Evolutionary conservation across 1,140 invertebrate species (phyloP), one percentile per base, ranked within the genome.

Genomic region (Drosophila lacertosa): DNA sequence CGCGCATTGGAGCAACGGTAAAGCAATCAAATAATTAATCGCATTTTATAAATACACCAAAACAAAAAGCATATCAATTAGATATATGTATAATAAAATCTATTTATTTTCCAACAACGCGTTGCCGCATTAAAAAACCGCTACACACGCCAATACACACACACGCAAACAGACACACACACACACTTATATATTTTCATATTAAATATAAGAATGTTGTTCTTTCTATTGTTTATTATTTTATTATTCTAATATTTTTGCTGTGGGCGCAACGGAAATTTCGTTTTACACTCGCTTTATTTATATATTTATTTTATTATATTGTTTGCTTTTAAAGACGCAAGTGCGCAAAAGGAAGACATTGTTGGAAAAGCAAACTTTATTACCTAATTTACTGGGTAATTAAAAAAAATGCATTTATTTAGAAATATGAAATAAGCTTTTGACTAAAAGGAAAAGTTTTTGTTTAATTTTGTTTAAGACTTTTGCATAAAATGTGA

Each of bases 261-360:
- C 66, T 83, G 80, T 63, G 63, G 40, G 44, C 53, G 40, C 64
- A 80, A 62, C 76, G 67, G 67, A 84, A 86, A 84, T 76, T 86
- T 76, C 64, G 60, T 80, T 84, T 74, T 64, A 86, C 44, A 80
- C 64, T 69, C 76, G 57, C 58, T 47, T 26, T 39, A 45, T 54
- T 64, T 63, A 63, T 74, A 6, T 26, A 6, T 80, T 79, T 48
- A 74, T 80, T 80, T 81, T 86, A 86, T 81, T 86, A 78, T 81
- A 76, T 73, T 79, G 75, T 83, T 81, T 58, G 60, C 57, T 33
- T 55, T 72, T 67, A 59, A 71, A 60, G 40, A 18, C 20, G 69
- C 68, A 69, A 74, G 58, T 77, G 58, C 59, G 66, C 59, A 74
- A 39, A 53, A 48, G 51, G 59, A 63, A 82, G 81, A 70, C 39